phyloP scores from a whole-genome alignment of 2,113 vertebrate genomes.

The Tachuris rubrigastra region DNA sequence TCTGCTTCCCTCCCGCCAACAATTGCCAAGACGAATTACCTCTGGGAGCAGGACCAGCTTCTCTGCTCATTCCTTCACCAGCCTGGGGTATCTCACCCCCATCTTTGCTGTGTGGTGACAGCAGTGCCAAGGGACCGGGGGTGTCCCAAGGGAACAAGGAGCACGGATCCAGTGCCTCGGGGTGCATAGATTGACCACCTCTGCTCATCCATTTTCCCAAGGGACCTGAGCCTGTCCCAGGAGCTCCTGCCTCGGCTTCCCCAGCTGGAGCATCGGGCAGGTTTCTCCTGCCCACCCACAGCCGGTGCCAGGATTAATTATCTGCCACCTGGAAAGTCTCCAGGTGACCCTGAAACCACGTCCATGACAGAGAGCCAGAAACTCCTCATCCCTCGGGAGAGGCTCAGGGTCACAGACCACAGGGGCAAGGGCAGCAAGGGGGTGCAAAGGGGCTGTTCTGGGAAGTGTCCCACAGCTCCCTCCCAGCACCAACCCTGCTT shows the following conservation, averaged over 20 bases:
- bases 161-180: accelerated
- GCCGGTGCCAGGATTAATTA: accelerated
- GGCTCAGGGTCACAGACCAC: accelerated
- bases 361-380: accelerated
- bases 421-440: accelerated
- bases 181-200: neutral
- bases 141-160: accelerated
- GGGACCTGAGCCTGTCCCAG: accelerated
- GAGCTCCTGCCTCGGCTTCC: neutral
- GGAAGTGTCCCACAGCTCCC: neutral
- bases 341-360: accelerated
- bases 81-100: accelerated
- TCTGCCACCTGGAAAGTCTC: neutral
- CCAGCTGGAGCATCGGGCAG: accelerated
- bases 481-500: neutral
- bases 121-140: accelerated
- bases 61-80: neutral
- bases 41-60: neutral
- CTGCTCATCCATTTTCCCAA: neutral
- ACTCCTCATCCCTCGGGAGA: neutral
- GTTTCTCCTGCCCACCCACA: neutral
- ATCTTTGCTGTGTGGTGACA: neutral
- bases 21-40: neutral
- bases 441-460: neutral
- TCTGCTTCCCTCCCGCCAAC: neutral